A percentile compares a stretch with the other conserved stretches of the same genome.
Evolutionary conservation across 1,140 invertebrate genomes (phyloP).

Genomic region (Pseudomyrmex sp.): DNA sequence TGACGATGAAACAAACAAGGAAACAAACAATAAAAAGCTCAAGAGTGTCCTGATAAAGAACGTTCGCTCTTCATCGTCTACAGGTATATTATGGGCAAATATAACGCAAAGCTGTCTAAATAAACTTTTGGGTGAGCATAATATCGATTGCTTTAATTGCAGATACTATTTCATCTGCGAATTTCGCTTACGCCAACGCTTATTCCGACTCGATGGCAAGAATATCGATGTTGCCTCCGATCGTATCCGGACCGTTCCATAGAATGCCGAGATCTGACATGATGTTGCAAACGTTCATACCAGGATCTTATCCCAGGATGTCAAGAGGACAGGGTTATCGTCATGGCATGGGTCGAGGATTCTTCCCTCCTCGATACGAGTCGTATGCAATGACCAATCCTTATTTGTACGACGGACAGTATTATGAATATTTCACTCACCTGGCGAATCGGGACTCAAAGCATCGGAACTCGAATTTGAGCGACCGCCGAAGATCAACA

Average conservation of each 20-base stretch:
- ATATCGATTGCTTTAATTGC: slow-evolving; percentile 1
- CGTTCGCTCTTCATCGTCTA: slow-evolving; percentile 61
- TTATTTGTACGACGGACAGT: slow-evolving; percentile 82
- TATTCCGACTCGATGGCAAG: slow-evolving; percentile 29
- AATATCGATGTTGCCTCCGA: slow-evolving; percentile 13
- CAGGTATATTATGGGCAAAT: slow-evolving; percentile 64
- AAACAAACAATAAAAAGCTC: slow-evolving; percentile 77
- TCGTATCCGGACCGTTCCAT: slow-evolving; percentile 4
- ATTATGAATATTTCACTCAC: slow-evolving; percentile 83
- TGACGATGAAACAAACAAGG: slow-evolving; percentile 67
- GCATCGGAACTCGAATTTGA: slow-evolving; percentile 48
- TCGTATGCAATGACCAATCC: slow-evolving; percentile 72
- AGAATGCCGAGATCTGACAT: slow-evolving; percentile 69
- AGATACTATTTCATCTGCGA: neutral
- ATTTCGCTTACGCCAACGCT: slow-evolving; percentile 27
- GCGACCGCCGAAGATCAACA: slow-evolving; percentile 58
- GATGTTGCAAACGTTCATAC: slow-evolving; percentile 62
- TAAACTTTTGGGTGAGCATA: neutral
- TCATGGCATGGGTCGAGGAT: slow-evolving; percentile 66
- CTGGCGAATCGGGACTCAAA: slow-evolving; percentile 67
- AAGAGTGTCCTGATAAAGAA: slow-evolving; percentile 77
- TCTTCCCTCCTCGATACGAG: slow-evolving; percentile 67
- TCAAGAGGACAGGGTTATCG: too few species aligned
- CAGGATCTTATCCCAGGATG: slow-evolving; percentile 33
- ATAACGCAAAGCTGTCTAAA: neutral